Conservation (phyloP, 2,888 invertebrate genomes). For the Melanophora roralis region DNA sequence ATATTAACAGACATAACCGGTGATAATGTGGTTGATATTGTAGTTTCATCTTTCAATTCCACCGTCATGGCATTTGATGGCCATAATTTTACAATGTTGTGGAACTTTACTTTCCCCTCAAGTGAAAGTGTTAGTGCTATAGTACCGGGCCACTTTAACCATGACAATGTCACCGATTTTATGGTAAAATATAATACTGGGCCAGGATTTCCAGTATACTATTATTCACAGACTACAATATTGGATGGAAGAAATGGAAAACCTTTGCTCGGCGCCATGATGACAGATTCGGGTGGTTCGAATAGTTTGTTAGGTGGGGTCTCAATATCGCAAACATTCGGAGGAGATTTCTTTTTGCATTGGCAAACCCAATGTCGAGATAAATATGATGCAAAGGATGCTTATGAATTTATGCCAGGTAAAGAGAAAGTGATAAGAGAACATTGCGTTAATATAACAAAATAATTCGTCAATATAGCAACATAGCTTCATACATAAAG, state of each 20-base stretch:
- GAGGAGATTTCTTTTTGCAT: constrained; percentile 87
- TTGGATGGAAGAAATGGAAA: constrained; percentile 74
- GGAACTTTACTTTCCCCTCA: constrained; percentile 83
- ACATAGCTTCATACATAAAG: neutral
- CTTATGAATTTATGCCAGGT: constrained; percentile 78
- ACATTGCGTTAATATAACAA: neutral
- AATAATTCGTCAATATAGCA: neutral
- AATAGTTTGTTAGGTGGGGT: constrained; percentile 76
- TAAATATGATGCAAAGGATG: constrained; percentile 77
- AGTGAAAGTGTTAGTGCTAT: constrained; percentile 86
- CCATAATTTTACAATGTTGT: constrained; percentile 81
- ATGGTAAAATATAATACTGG: constrained; percentile 84
- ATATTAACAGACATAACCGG: constrained; percentile 84
- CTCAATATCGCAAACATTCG: constrained; percentile 78
- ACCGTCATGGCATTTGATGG: constrained; percentile 86
- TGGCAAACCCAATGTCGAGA: constrained; percentile 83
- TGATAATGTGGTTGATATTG: constrained; percentile 84
- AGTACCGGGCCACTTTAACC: constrained; percentile 87
- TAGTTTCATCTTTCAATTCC: constrained; percentile 85
- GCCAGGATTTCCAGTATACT: constrained; percentile 85
- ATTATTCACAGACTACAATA: constrained; percentile 81
- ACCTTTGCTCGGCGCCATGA: constrained; percentile 74
- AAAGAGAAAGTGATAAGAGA: neutral
- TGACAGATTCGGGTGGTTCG: constrained; percentile 77
- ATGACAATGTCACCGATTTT: constrained; percentile 87